Conservation (phyloP, 1,140 invertebrate species). For the Epicauta chinensis region DNA sequence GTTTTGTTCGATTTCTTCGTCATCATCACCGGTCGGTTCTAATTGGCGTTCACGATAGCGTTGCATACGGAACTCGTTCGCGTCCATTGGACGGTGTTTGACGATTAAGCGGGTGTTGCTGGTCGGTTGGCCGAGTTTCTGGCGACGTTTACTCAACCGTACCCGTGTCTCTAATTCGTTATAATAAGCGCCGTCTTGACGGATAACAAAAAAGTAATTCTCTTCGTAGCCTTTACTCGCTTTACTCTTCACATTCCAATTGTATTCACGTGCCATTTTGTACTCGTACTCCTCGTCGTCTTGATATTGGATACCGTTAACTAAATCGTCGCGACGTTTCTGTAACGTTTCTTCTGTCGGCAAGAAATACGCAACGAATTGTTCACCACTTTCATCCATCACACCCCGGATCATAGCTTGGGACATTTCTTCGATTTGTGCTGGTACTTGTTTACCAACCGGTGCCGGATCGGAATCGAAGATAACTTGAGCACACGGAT, state of each 20-base stretch:
- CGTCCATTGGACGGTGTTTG: conserved; percentile 82
- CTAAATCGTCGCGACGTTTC: conserved; percentile 78
- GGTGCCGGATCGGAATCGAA: conserved; percentile 96
- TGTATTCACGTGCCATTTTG: conserved; percentile 92
- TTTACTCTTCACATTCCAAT: conserved; percentile 99
- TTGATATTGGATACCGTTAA: conserved; percentile 72
- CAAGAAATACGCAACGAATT: conserved; percentile 98
- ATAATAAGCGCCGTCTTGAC: conserved; percentile 89
- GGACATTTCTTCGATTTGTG: conserved; percentile 94
- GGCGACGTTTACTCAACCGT: conserved; percentile 81
- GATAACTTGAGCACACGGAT: conserved; percentile 96
- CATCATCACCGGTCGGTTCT: conserved; percentile 71
- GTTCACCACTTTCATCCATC: conserved; percentile 96
- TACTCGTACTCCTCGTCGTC: conserved; percentile 93
- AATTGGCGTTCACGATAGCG: conserved; percentile 79
- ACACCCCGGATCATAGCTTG: conserved; percentile 98
- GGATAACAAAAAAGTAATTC: conserved; percentile 94
- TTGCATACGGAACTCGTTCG: conserved; percentile 80
- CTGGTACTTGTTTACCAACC: conserved; percentile 69
- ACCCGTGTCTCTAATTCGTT: conserved; percentile 96
- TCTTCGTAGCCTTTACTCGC: conserved; percentile 96
- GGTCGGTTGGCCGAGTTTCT: conserved; percentile 64
- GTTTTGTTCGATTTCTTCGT: conserved; percentile 57
- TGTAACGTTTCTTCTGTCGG: conserved; percentile 88
- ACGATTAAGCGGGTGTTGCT: conserved; percentile 84